These are phyloP conservation scores for Aegotheles bennettii DNA, from an alignment of 2,113 vertebrate species.

Conservation along the genomic window DNA sequence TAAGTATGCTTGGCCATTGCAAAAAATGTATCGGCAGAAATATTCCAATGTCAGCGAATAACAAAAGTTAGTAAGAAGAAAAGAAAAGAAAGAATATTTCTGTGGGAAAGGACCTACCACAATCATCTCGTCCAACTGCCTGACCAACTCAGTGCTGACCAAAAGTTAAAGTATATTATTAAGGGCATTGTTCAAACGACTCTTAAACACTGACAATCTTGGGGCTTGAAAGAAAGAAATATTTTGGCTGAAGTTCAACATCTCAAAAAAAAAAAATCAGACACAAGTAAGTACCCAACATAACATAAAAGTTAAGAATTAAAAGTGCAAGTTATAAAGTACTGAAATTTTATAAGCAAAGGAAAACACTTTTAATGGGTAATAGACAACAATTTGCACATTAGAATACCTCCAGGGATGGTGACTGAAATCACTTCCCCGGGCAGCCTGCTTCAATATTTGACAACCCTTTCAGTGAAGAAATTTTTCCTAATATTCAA, in stretches of 20 bases:
- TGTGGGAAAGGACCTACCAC: neutral
- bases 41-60: neutral
- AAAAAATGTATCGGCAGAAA: neutral
- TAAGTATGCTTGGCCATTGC: rapidly evolving
- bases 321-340: neutral
- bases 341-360: neutral
- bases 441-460: too few relatives aligned
- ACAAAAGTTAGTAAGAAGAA: too few relatives aligned
- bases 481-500: too few relatives aligned
- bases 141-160: too few relatives aligned
- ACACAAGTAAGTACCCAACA: neutral
- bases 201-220: neutral
- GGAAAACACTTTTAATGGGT: neutral
- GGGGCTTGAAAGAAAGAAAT: neutral
- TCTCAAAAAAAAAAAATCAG: neutral
- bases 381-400: neutral
- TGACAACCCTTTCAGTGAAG: too few relatives aligned
- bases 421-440: too few relatives aligned
- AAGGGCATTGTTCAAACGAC: neutral
- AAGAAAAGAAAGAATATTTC: neutral
- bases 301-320: neutral
- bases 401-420: too few relatives aligned
- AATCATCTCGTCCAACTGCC: neutral
- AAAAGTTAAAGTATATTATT: neutral
- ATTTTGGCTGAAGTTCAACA: neutral